These are phyloP conservation scores for Drosophila rufa DNA, from an alignment of 1,140 invertebrate species.

Conservation along the genomic window DNA sequence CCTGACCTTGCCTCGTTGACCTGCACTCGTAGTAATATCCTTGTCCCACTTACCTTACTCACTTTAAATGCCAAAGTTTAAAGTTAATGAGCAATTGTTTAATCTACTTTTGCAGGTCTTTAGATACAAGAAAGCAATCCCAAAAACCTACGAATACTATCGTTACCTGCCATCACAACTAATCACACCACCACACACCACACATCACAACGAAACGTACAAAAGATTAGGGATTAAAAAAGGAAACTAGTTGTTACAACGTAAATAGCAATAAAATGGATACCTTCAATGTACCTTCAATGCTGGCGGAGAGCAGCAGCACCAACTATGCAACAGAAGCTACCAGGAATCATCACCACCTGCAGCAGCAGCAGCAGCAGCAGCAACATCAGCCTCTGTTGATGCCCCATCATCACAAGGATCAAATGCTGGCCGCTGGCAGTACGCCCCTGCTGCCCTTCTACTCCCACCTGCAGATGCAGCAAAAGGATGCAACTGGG, in stretches of 20 bases:
- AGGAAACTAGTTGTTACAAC: constrained; percentile 10
- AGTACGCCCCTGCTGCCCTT: constrained; percentile 64
- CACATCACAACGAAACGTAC: constrained; percentile 61
- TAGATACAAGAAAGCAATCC: constrained; percentile 27
- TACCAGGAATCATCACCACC: constrained; percentile 43
- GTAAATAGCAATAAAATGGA: constrained; percentile 63
- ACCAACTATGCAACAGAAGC: constrained; percentile 54
- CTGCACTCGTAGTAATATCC: constrained; percentile 15
- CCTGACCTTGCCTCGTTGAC: constrained; percentile 46
- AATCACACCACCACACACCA: constrained; percentile 12
- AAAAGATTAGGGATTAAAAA: constrained; percentile 25
- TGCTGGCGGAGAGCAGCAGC: constrained; percentile 68
- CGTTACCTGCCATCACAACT: constrained; percentile 53
- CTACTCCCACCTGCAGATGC: constrained; percentile 57
- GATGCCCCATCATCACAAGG: constrained; percentile 75
- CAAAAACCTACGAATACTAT: constrained; percentile 45
- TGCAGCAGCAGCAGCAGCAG: constrained; percentile 47
- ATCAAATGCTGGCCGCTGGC: constrained; percentile 80
- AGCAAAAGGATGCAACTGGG: constrained; percentile 46
- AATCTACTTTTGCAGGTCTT: constrained; percentile 16
- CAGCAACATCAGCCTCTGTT: constrained; percentile 51
- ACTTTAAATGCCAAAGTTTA: background rate
- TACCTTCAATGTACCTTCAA: constrained; percentile 69
- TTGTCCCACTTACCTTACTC: constrained; percentile 12
- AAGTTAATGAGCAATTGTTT: background rate